Base-by-base conservation (phyloP, 2,113 vertebrate species). In the Zosterops pallidus region DNA sequence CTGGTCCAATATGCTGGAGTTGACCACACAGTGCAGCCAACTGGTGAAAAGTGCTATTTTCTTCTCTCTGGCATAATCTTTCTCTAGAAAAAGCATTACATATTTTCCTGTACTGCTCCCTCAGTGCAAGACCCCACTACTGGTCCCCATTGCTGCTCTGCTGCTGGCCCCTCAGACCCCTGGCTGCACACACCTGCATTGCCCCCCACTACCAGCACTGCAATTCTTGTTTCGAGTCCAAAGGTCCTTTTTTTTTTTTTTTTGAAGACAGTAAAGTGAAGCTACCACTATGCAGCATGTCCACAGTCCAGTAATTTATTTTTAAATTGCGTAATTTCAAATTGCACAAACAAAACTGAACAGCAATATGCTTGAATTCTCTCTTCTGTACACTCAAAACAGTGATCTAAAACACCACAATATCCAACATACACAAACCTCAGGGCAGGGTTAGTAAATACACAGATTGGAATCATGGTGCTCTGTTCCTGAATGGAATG, bases 341-440 rank as follows among this genome's bases (percentile, higher is more conserved):
- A 98, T 98, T 98, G 98, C 98, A 98, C 98, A 98, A 98, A 98
- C 96, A 97, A 98, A 98, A 97, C 96, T 97, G 98, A 98, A 98
- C 97, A 98, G 96, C 97, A 98, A 97, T 98, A 98, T 97, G 97
- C 98, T 98, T 98, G 97, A 98, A 98, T 98, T 98, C 97, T 98
- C 97, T 98, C 98, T 98, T 98, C 98, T 98, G 98, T 98, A 99
- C 99, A 99, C 98, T 98, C 97, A 94, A 97, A 98, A 97, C 96
- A 98, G 98, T 99, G 99, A 99, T 98, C 98, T 98, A 99, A 98
- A 99, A 99, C 99, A 99, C 98, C 99, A 99, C 99, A 98, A 99
- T 99, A 99, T 98, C 99, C 98, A 99, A 99, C 98, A 99, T 98
- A 99, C 98, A 99, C 98, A 98, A 98, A 99, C 98, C 99, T 98